Evolutionary conservation across 2,113 vertebrate genomes (phyloP), one percentile per base, ranked within the genome.

Genomic region (Tringa solitaria): DNA sequence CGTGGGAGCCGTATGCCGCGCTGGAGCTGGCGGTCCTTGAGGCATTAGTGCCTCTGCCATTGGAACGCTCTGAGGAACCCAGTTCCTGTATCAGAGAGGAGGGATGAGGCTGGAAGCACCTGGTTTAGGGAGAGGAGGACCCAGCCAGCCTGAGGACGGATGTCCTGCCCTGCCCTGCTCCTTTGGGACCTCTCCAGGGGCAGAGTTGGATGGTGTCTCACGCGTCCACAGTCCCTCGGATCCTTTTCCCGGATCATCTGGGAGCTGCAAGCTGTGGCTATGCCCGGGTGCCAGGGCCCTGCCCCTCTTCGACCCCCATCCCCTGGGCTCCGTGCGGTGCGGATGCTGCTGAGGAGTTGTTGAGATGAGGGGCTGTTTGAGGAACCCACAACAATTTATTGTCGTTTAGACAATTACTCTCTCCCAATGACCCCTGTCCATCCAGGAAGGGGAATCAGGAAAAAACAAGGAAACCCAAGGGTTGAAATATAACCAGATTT

Each of bases 101-200:
- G 56, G 14, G n/a, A 9, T 35, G 32, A 50, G 48, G 9, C 32
- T 75, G 74, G 51, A 69, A 81, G 37, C 2, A 1, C 24, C 60
- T 59, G 18, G 9, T 64, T 84, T 53, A 33, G 43, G 51, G 30
- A 61, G 50, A 32, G 24, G 14, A 39, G 12, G 56, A 37, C 26
- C 24, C 60, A 87, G 14, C 26, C 53, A n/a, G 43, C 0, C 0
- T 33, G 46, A 48, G 19, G 21, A 19, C 0, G 1, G 28, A 15
- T 32, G 27, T 53, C 41, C 50, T 89, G 74, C 39, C 57, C 15
- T 79, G 57, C 35, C 18, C 57, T 50, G 27, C 56, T 60, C 48
- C 59, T 87, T 22, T 18, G 8, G 45, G 39, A 21, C 27, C 45
- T 30, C 41, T 65, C 9, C 14, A 19, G 37, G 14, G 33, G 4